Base-by-base conservation (phyloP, 2,113 vertebrate species). In the Balaeniceps rex region DNA sequence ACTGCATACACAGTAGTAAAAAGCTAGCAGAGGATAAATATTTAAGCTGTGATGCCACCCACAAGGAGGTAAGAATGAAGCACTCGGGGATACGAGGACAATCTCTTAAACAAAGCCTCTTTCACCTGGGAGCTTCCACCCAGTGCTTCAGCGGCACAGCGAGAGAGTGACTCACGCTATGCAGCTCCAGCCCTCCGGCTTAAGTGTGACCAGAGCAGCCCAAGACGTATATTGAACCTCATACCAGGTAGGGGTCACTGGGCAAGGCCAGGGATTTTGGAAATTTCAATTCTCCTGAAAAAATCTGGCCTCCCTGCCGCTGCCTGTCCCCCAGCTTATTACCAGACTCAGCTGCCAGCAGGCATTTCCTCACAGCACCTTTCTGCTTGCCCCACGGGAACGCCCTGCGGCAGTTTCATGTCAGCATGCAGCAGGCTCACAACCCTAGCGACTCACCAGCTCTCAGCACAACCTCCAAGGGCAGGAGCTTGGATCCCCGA, bases 1-100 rank as follows among this genome's bases (percentile, higher is more conserved):
- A 64, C 75, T 58, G 76, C 95, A 71, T 13, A 74, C 58, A 70
- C 33, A 90, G 87, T 42, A 83, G 85, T 54, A 92, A 92, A 91
- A 94, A 78, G 79, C 76, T 61, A 69, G 91, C 29, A 65, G 74
- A 90, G 8, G 36, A 87, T 81, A 95, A 97, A 97, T 95, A 92
- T 97, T 97, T 96, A 87, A 97, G 55, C 60, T 49, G 51, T 87
- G 93, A 93, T 86, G 52, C 93, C 80, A 96, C 69, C 63, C 64
- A 33, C 14, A n/a, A 71, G 49, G 66, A 52, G 55, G 76, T 31
- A 66, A 83, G 76, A 90, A 86, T 0, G 49, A 88, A 95, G 24
- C n/a, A 71, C 47, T 83, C 1, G 1, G 34, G 55, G 47, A 81
- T 64, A 57, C 2, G 11, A 81, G 47, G 69, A 81, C 76, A 92